Percentiles rank a stretch among this genome's conserved stretches.
These are phyloP conservation scores for Antechinus flavipes DNA, from an alignment of 2,113 vertebrate genomes.

Conservation along the genomic window DNA sequence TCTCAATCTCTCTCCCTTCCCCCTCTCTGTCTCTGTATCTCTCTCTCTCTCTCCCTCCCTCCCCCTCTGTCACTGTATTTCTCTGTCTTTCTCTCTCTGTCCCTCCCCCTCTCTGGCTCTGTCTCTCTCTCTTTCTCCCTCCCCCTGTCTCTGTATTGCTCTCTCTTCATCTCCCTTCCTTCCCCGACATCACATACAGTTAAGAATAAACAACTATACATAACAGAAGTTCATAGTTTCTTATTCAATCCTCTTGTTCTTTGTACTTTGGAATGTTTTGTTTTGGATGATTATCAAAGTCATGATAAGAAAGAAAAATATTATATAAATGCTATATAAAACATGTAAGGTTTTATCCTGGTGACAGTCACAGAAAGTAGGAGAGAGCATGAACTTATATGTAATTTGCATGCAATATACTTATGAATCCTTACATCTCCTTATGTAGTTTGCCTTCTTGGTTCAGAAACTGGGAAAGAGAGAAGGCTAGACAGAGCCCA, in stretches of 20 bases:
- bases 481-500: not conserved
- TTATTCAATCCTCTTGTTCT: not conserved
- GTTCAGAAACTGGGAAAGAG: not conserved
- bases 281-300: not conserved
- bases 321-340: not conserved
- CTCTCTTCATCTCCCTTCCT: too few species aligned
- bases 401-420: not conserved
- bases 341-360: not conserved
- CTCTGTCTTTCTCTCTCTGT: too few species aligned
- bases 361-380: not conserved
- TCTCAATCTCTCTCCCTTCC: too few species aligned
- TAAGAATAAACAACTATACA: too few species aligned
- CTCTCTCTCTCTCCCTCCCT: too few species aligned
- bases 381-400: not conserved
- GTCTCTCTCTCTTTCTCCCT: too few species aligned
- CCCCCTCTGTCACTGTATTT: too few species aligned
- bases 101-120: too few species aligned
- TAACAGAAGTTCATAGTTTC: not conserved
- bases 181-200: too few species aligned
- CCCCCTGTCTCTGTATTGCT: too few species aligned
- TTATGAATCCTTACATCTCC: not conserved
- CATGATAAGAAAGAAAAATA: not conserved
- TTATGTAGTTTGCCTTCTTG: not conserved
- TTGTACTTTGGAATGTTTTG: not conserved
- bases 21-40: too few species aligned